phyloP scores from a whole-genome alignment of 2,888 invertebrate genomes.

The Aphrophora alni region DNA sequence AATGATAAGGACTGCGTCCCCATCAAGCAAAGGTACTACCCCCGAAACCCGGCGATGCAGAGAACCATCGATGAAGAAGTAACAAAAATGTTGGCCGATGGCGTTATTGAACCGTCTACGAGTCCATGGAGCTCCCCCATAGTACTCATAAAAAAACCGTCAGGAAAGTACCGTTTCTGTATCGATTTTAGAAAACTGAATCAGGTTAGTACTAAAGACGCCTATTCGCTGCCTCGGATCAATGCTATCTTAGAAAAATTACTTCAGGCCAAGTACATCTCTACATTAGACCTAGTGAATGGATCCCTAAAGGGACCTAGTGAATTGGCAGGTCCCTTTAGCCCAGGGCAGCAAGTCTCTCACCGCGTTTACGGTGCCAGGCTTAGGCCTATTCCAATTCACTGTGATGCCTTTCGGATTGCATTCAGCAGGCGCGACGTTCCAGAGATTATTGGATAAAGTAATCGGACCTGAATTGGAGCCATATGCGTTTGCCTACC shows the following conservation, averaged over 20 bases:
- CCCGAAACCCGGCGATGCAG: conserved; percentile 32
- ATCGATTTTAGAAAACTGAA: conserved; percentile 44
- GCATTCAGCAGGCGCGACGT: conserved; percentile 51
- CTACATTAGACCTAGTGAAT: conserved; percentile 41
- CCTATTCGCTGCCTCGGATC: conserved; percentile 45
- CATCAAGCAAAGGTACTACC: neutral
- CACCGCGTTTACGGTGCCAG: conserved; percentile 46
- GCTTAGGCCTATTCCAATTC: conserved; percentile 41
- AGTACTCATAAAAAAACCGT: conserved; percentile 46
- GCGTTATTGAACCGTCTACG: conserved; percentile 47
- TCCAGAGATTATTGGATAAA: conserved; percentile 51
- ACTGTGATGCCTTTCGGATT: conserved; percentile 52
- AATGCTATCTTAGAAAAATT: conserved; percentile 42
- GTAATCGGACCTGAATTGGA: conserved; percentile 50
- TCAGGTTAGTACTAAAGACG: conserved; percentile 40
- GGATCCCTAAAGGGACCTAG: too few species aligned
- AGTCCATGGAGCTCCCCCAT: conserved; percentile 51
- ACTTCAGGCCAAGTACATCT: conserved; percentile 44
- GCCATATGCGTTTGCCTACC: conserved; percentile 20
- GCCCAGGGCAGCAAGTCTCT: conserved; percentile 34
- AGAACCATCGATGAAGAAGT: conserved; percentile 44
- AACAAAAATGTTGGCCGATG: conserved; percentile 47
- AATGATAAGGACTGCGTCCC: too few species aligned
- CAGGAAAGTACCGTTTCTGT: conserved; percentile 44
- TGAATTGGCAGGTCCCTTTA: conserved; percentile 46